Evolutionary conservation across 2,888 invertebrate species (phyloP), one percentile per base, ranked within the genome.

Genomic region (Flexamia atlantica): DNA sequence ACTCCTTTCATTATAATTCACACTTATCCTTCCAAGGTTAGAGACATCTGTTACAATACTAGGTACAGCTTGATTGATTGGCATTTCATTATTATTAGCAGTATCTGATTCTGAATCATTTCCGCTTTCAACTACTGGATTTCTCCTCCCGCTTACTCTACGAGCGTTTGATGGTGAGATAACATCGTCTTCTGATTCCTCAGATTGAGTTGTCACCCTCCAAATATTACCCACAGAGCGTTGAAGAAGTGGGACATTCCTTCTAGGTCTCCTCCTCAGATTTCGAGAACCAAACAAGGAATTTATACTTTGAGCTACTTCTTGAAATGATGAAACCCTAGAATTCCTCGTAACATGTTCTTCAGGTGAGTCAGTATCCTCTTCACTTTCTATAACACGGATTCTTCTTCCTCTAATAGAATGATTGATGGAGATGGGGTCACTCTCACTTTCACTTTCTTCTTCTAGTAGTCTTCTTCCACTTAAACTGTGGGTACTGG

Each of bases 61-160:
- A 30, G 2, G 28, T 12, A 64, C 30, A 14, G 17, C 3, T 64
- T 25, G 20, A 53, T 53, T 23, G 2, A 64, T 30, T 64, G n/a
- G 17, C 3, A 64, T 20, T 7, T 57, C 64, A 64, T 64, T 28
- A 28, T 64, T 64, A 28, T 28, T 25, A 64, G 2, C 9, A 14
- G 64, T 10, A 4, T 64, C 17, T 28, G 30, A 64, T 28, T 64
- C 64, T 14, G 30, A 28, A 64, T 64, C 12, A 20, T 20, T 4
- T 57, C 23, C 57, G 14, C 64, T 64, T 25, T 64, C 64, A 14
- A 64, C 64, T 7, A 64, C 64, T 64, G 64, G 64, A 28, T 17
- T 28, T 28, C 64, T 64, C 30, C 64, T 25, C 17, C 64, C 64
- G 3, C 64, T 64, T 28, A 64, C 64, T 14, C 3, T 64, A 64